Evolutionary conservation across 2,888 invertebrate species (phyloP).

Genomic region (Stramonita haemastoma): DNA sequence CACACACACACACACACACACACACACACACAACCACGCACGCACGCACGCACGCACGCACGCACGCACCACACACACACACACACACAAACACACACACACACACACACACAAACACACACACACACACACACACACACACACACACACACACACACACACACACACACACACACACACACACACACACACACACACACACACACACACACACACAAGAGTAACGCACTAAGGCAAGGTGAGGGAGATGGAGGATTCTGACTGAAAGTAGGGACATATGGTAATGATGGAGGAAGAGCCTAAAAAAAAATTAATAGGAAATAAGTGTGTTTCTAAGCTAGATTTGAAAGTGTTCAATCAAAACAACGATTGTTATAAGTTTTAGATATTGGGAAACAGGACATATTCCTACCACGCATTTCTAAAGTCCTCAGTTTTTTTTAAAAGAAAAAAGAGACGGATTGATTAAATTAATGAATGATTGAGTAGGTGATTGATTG

Average conservation of each 20-base stretch:
- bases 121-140: neutral
- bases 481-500: too few species aligned
- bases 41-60: neutral
- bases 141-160: neutral
- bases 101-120: neutral
- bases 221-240: neutral
- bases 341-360: neutral
- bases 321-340: too few species aligned
- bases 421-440: too few species aligned
- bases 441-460: too few species aligned
- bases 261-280: neutral
- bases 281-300: neutral
- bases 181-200: constrained; percentile 12
- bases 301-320: too few species aligned
- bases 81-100: constrained; percentile 1
- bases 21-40: neutral
- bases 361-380: too few species aligned
- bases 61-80: neutral
- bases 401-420: too few species aligned
- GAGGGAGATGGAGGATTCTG: neutral
- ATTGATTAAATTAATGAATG: too few species aligned
- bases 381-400: too few species aligned
- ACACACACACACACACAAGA: neutral
- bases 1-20: neutral
- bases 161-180: constrained; percentile 12